Conservation (phyloP, 2,113 vertebrate species). For the Thamnaconus septentrionalis region DNA sequence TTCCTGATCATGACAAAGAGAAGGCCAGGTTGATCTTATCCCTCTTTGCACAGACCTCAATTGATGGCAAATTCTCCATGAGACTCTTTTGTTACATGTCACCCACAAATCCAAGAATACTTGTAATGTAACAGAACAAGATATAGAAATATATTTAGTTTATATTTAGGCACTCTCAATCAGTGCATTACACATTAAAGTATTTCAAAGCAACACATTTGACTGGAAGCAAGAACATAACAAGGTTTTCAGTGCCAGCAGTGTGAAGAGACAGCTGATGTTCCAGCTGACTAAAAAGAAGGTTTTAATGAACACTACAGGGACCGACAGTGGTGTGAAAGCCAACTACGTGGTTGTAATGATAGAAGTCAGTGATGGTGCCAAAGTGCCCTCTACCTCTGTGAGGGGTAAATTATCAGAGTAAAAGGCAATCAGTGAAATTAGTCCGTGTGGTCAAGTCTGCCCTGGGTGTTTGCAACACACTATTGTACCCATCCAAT, state of each 20-base stretch:
- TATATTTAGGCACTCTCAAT: not conserved
- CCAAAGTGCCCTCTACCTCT: not conserved
- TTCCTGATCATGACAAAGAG: no score
- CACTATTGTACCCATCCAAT: no score
- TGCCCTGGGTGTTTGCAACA: not conserved
- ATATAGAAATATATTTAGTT: not conserved
- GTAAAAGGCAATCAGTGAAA: not conserved
- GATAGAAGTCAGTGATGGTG: not conserved
- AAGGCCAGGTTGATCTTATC: no score
- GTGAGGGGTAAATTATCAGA: not conserved
- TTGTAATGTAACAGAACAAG: no score
- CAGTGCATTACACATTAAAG: not conserved
- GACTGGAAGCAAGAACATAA: slow-evolving; percentile 6
- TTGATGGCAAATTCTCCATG: no score
- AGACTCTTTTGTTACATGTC: no score
- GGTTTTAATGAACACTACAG: slow-evolving; percentile 68
- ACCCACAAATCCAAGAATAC: no score
- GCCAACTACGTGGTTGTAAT: not conserved
- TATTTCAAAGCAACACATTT: slow-evolving; percentile 1
- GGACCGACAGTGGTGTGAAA: slow-evolving; percentile 18
- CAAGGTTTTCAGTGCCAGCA: slow-evolving; percentile 4
- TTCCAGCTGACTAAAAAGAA: slow-evolving; percentile 52
- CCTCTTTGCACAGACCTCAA: no score
- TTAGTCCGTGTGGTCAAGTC: not conserved
- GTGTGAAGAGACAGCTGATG: slow-evolving; percentile 35